A percentile compares a stretch with the other conserved stretches of the same genome.
Evolutionary conservation across 2,888 invertebrate genomes (phyloP).

Genomic region (Lymantria monacha): DNA sequence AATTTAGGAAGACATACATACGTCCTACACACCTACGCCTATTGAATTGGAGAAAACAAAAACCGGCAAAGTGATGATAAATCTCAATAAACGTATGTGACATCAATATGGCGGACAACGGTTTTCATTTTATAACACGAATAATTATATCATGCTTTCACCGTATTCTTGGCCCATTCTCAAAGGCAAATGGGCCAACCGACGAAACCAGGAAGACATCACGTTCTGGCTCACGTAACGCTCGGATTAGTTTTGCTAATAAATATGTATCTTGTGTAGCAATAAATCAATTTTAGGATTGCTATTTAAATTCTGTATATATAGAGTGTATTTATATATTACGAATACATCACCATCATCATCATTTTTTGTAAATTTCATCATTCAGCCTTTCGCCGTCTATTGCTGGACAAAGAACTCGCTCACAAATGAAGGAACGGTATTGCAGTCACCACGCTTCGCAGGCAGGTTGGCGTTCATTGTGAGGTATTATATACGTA

Average conservation of each 20-base stretch:
- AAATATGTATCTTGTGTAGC: conserved; percentile 33
- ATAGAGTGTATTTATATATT: too few relatives aligned
- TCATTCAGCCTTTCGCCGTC: too few relatives aligned
- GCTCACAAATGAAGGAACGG: too few relatives aligned
- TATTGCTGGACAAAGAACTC: too few relatives aligned
- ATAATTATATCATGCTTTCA: conserved; percentile 60
- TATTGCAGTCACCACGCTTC: too few relatives aligned
- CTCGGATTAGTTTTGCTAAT: conserved; percentile 36
- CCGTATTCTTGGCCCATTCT: conserved; percentile 68
- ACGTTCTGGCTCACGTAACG: conserved; percentile 43
- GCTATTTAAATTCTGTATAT: conserved; percentile 1
- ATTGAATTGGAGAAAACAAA: conserved; percentile 10
- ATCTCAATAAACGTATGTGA: conserved; percentile 53
- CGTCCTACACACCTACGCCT: not conserved
- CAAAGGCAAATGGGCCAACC: conserved; percentile 69
- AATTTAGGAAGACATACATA: not conserved
- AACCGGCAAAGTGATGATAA: conserved; percentile 36
- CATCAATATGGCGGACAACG: conserved; percentile 41
- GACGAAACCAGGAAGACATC: conserved; percentile 56
- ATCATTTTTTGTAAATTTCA: too few relatives aligned
- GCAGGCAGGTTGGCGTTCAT: too few relatives aligned
- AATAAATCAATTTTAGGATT: conserved; percentile 19
- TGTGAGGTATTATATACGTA: too few relatives aligned
- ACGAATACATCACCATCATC: too few relatives aligned
- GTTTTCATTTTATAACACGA: conserved; percentile 52